Conservation (phyloP, 2,113 vertebrate genomes). For the Campylomormyrus numenius region DNA sequence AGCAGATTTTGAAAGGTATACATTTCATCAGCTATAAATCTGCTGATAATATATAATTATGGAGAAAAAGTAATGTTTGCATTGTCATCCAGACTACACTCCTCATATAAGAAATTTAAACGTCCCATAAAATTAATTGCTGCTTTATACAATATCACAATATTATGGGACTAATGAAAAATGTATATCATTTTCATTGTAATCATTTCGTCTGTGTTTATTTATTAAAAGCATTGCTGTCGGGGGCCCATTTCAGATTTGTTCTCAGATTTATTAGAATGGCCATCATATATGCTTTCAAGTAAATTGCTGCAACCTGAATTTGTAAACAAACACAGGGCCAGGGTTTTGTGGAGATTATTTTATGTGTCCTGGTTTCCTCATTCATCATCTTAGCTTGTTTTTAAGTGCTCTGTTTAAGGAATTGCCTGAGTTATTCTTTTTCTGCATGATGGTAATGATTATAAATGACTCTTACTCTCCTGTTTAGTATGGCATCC, state of each 20-base stretch:
- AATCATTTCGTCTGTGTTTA: neutral
- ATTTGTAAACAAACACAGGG: neutral
- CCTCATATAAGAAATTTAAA: conserved; percentile 26
- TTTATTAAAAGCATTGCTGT: conserved; percentile 5
- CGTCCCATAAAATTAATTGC: conserved; percentile 11
- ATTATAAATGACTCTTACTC: conserved; percentile 29
- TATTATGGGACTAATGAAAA: neutral
- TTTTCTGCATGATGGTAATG: conserved; percentile 24
- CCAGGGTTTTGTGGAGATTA: neutral
- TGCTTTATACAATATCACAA: neutral
- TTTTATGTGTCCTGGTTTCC: neutral
- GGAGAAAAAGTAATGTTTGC: conserved; percentile 24
- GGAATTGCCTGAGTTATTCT: conserved; percentile 18
- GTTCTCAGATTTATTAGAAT: neutral
- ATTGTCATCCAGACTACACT: neutral
- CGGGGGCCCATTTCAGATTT: neutral
- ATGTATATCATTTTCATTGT: neutral
- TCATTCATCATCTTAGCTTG: conserved; percentile 20
- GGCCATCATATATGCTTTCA: conserved; percentile 5
- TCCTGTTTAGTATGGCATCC: conserved; percentile 12
- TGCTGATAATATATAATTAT: conserved; percentile 35
- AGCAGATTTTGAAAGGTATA: conserved; percentile 32
- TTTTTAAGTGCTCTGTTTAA: conserved; percentile 20
- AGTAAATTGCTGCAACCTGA: neutral
- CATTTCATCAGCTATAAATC: conserved; percentile 35